Percentiles rank a stretch among this genome's conserved stretches.
phyloP scores from a whole-genome alignment of 2,888 invertebrate species.

The Aplocera efformata region DNA sequence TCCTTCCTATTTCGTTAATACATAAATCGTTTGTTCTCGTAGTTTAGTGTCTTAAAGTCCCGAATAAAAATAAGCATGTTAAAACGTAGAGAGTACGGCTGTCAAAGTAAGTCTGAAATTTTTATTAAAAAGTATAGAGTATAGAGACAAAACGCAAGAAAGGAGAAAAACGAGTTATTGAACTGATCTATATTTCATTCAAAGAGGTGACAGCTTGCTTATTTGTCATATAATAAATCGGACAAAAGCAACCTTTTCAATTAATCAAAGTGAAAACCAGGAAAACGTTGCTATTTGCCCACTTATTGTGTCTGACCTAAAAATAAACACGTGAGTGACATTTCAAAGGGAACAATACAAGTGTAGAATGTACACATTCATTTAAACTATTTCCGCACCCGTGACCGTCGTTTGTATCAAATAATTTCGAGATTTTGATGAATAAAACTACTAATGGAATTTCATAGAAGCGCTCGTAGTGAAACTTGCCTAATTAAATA shows the following conservation, averaged over 20 bases:
- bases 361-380: constrained; percentile 18
- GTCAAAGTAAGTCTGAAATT: too few relatives aligned
- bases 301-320: constrained; percentile 18
- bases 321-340: constrained; percentile 22
- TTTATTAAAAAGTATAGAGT: too few relatives aligned
- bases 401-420: constrained; percentile 24
- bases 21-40: too few relatives aligned
- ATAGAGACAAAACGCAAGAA: too few relatives aligned
- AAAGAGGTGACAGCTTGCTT: too few relatives aligned
- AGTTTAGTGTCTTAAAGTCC: constrained; percentile 10
- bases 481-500: too few relatives aligned
- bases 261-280: constrained; percentile 5
- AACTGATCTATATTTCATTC: too few relatives aligned
- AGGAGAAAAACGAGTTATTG: too few relatives aligned
- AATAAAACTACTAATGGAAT: constrained; percentile 9
- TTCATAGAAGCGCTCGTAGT: too few relatives aligned
- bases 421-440: constrained; percentile 23
- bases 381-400: constrained; percentile 20
- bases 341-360: constrained; percentile 23
- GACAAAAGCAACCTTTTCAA: constrained; percentile 2
- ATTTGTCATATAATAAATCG: not conserved
- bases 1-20: constrained; percentile 34
- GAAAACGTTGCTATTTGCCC: constrained; percentile 14
- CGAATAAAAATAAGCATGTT: too few relatives aligned
- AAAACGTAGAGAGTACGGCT: too few relatives aligned